Evolutionary conservation across 1,140 invertebrate genomes (phyloP), one percentile per base, ranked within the genome.

Genomic region (Elymnias hypermnestra): DNA sequence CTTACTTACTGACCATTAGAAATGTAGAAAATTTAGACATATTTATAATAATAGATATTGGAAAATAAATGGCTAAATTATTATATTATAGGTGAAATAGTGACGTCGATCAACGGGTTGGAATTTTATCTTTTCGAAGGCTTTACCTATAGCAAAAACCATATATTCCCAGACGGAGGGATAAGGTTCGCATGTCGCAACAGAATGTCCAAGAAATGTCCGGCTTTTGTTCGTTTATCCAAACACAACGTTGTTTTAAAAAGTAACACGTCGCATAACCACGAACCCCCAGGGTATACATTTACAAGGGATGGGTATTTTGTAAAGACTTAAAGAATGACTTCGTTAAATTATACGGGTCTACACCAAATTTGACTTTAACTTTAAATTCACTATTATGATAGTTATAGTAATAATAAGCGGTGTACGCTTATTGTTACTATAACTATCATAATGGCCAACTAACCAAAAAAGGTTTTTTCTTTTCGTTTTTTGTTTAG

Each of bases 51-150:
- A n/a, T n/a, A n/a, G n/a, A n/a, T n/a, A n/a, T n/a, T n/a, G n/a
- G n/a, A n/a, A n/a, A n/a, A n/a, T n/a, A n/a, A n/a, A n/a, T n/a
- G n/a, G n/a, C n/a, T n/a, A n/a, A n/a, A n/a, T n/a, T n/a, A n/a
- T 25, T 21, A 12, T 7, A 23, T 37, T 57, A 53, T 25, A 57
- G 55, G 40, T 10, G 38, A 31, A 31, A 54, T 52, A n/a, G 55
- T 68, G 10, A 39, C 25, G 13, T 36, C 56, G 3, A 5, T 18
- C 1, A 15, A 15, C 0, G 60, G 60, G 6, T 29, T 12, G 7
- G 14, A 28, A 4, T 12, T 53, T 13, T 39, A 38, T 29, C 17
- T 29, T 9, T 18, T 25, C 21, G 31, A 19, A 2, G 42, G 42
- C 5, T 45, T 36, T 12, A 45, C 42, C 3, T 45, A 45, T 8